These are phyloP conservation scores for Intellagama lesueurii DNA, from an alignment of 2,797 vertebrate species.

Conservation along the genomic window DNA sequence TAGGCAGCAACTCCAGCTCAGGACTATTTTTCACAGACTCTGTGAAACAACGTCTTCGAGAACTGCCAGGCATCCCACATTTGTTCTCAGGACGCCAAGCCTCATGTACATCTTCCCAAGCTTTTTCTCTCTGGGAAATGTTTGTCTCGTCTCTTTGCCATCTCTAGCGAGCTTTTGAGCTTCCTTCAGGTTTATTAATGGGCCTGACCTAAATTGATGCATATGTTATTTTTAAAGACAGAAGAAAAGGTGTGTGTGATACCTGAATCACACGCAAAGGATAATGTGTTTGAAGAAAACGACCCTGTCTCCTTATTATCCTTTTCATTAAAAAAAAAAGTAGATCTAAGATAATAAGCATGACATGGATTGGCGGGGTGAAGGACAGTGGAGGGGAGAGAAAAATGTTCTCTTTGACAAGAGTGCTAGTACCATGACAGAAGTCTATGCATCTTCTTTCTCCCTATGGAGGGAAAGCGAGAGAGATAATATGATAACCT, in stretches of 20 bases:
- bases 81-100: conserved; percentile 82
- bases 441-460: conserved; percentile 71
- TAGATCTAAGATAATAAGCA: conserved; percentile 52
- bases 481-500: conserved; percentile 81
- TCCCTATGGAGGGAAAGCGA: conserved; percentile 73
- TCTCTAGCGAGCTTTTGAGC: conserved; percentile 66
- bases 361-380: conserved; percentile 21
- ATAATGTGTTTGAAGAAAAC: conserved; percentile 62
- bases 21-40: conserved; percentile 90
- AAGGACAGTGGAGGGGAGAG: conserved; percentile 13
- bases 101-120: conserved; percentile 60
- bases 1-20: conserved; percentile 88
- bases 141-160: conserved; percentile 67
- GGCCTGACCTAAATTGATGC: conserved; percentile 66
- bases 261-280: conserved; percentile 58
- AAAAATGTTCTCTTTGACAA: conserved; percentile 68
- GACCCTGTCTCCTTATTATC: conserved; percentile 39
- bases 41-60: conserved; percentile 88
- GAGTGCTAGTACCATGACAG: conserved; percentile 62
- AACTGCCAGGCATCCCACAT: conserved; percentile 85
- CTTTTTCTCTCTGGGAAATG: conserved; percentile 71
- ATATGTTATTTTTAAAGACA: conserved; percentile 56
- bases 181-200: conserved; percentile 69
- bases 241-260: conserved; percentile 44
- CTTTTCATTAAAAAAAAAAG: conserved; percentile 49